phyloP scores from a whole-genome alignment of 2,888 invertebrate species.

The Ptilodon capucinus region DNA sequence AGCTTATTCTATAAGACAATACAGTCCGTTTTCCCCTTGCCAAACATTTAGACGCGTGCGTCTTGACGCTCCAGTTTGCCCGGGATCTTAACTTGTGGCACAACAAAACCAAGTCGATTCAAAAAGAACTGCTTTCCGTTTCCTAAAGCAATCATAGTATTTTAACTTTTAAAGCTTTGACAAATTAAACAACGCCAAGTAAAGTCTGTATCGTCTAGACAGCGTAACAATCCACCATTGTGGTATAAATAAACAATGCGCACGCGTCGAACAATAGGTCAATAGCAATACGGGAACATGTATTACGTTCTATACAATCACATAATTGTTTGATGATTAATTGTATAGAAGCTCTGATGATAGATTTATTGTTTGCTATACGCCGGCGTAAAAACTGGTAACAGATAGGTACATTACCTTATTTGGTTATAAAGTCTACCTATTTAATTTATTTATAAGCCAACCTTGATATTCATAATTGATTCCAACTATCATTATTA shows the following conservation, averaged over 20 bases:
- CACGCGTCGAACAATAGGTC: constrained; percentile 23
- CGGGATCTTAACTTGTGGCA: no score
- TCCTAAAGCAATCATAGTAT: no score
- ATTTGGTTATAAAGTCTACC: no score
- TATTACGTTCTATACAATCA: constrained; percentile 10
- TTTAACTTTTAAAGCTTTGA: not conserved
- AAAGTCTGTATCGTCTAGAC: constrained; percentile 15
- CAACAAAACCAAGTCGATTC: no score
- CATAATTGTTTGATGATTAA: constrained; percentile 19
- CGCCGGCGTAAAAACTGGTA: not conserved
- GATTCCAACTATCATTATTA: no score
- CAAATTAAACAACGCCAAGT: not conserved
- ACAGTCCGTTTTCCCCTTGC: no score
- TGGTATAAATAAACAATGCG: constrained; percentile 11
- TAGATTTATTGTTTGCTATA: not conserved
- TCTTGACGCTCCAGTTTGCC: no score
- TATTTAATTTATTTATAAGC: no score
- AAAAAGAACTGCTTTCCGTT: no score
- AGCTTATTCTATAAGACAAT: no score
- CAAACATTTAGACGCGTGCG: no score
- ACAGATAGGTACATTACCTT: not conserved
- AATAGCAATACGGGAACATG: constrained; percentile 19
- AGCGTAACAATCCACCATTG: constrained; percentile 23
- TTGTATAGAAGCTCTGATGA: not conserved
- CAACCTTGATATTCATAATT: no score